Conservation (phyloP, 2,888 invertebrate genomes). For the Leptopilina syphax region DNA sequence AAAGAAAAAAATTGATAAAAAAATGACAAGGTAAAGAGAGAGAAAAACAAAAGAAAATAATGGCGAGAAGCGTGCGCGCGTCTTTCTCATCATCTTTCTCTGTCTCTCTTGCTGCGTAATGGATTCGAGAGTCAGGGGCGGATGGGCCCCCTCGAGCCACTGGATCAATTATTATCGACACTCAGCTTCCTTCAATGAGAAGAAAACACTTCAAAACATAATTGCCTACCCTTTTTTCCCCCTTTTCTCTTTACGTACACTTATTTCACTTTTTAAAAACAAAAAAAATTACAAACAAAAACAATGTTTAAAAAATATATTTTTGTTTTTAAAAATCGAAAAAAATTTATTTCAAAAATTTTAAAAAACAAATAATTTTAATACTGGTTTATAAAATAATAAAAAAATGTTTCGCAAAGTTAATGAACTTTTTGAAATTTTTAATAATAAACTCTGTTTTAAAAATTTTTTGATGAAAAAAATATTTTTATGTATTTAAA, state of each 20-base stretch:
- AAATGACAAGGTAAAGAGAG: not conserved
- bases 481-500: too few species aligned
- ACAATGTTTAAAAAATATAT: not conserved
- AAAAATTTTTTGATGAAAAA: too few species aligned
- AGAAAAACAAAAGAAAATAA: slow-evolving; percentile 28
- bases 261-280: not conserved
- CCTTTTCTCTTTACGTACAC: not conserved
- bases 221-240: not conserved
- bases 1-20: too few species aligned
- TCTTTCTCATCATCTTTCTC: not conserved
- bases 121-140: slow-evolving; percentile 12
- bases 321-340: too few species aligned
- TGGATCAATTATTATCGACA: not conserved
- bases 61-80: slow-evolving; percentile 42
- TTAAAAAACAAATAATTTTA: too few species aligned
- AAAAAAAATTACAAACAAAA: not conserved
- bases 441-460: too few species aligned
- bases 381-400: too few species aligned
- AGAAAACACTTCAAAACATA: not conserved
- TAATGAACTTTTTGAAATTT: too few species aligned
- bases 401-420: too few species aligned
- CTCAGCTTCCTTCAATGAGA: not conserved
- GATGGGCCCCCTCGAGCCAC: not conserved
- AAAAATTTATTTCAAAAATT: too few species aligned
- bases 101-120: not conserved